Percentiles rank a stretch among this genome's conserved stretches.
These are phyloP conservation scores for Melangyna quadrimaculata DNA, from an alignment of 2,888 invertebrate species.

Conservation along the genomic window DNA sequence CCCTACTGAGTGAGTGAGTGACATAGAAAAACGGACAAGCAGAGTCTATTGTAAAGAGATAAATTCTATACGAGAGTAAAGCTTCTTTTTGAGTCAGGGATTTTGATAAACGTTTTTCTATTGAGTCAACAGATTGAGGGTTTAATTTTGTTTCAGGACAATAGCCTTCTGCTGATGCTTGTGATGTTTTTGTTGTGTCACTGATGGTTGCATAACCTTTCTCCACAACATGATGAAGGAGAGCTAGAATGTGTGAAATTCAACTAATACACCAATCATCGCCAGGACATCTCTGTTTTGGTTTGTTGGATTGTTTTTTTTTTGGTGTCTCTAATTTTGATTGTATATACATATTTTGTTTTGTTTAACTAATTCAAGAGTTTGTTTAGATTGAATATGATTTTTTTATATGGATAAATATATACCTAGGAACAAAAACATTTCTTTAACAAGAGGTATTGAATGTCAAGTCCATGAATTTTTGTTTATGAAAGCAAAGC, in stretches of 20 bases:
- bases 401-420: not conserved
- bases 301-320: not conserved
- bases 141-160: conserved; percentile 44
- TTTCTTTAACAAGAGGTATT: no score
- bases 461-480: conserved; percentile 31
- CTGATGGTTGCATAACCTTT: not conserved
- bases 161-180: not conserved
- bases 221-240: not conserved
- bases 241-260: not conserved
- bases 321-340: not conserved
- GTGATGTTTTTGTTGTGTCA: conserved; percentile 6
- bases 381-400: conserved; percentile 21
- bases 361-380: conserved; percentile 30
- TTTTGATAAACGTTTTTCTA: conserved; percentile 16
- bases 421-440: no score
- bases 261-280: conserved; percentile 4
- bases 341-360: not conserved
- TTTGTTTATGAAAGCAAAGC: conserved; percentile 11
- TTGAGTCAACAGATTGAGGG: conserved; percentile 39
- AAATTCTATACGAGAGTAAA: not conserved
- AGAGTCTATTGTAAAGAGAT: not conserved
- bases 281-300: conserved; percentile 27
- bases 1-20: not conserved
- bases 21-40: not conserved
- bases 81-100: not conserved